A percentile compares a stretch with the other conserved stretches of the same genome.
Conservation (phyloP, 2,888 invertebrate species). For the Aphidoletes aphidimyza region DNA sequence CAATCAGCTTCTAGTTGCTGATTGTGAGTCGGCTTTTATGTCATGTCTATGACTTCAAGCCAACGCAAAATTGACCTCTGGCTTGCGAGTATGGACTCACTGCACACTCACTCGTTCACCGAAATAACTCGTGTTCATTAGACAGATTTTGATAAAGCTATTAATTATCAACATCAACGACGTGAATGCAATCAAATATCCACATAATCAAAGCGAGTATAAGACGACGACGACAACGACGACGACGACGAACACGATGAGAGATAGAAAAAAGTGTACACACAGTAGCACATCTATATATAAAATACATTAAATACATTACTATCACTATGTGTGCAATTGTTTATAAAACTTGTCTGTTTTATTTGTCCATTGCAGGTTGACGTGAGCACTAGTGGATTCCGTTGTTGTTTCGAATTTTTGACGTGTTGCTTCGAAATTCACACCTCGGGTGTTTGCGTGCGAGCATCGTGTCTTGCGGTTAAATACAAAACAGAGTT, state of each 20-base stretch:
- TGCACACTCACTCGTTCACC: background rate
- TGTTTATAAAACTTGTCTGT: background rate
- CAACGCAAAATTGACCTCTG: conserved; percentile 25
- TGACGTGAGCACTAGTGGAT: background rate
- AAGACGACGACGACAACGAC: background rate
- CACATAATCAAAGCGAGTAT: background rate
- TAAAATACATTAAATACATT: background rate
- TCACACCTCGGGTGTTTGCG: background rate
- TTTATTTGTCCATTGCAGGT: background rate
- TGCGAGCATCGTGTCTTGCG: background rate
- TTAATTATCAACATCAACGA: conserved; percentile 22
- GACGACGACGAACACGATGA: too few species aligned
- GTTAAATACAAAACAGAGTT: background rate
- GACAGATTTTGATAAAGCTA: conserved; percentile 9
- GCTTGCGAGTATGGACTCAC: background rate
- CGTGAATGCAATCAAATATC: conserved; percentile 22
- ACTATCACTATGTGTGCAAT: background rate
- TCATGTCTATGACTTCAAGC: background rate
- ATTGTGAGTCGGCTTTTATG: conserved; percentile 7
- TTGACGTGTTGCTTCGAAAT: background rate
- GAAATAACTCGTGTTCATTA: too few species aligned
- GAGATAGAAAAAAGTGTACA: too few species aligned
- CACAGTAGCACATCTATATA: background rate
- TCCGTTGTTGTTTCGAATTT: background rate
- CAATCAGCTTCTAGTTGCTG: conserved; percentile 33